A percentile compares a stretch with the other conserved stretches of the same genome.
Conservation (phyloP, 2,113 vertebrate species). For the Ictalurus furcatus region DNA sequence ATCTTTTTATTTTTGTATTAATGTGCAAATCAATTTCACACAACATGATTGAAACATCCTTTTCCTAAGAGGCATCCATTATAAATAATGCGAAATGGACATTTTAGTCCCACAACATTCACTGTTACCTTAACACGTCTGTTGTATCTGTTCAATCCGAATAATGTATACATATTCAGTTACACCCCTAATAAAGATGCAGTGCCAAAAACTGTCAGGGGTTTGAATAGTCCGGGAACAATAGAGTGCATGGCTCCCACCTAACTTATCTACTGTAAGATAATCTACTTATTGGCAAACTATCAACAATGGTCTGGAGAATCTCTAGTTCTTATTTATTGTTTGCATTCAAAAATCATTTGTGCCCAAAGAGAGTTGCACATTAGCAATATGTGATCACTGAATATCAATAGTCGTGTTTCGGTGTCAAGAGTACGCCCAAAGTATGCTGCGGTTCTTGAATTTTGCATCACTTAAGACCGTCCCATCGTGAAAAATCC, state of each 20-base stretch:
- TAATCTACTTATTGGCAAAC: not conserved
- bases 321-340: not conserved
- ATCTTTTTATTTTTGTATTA: not conserved
- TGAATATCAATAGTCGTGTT: not conserved
- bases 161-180: not conserved
- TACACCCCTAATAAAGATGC: not conserved
- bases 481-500: not conserved
- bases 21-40: not conserved
- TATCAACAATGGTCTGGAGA: not conserved
- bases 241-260: not conserved
- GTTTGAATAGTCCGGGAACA: not conserved
- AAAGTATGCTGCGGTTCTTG: not conserved
- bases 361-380: not conserved
- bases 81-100: not conserved
- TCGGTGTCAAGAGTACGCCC: not conserved
- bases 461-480: not conserved
- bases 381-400: not conserved
- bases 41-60: not conserved
- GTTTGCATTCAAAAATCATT: not conserved
- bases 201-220: not conserved
- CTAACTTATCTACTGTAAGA: not conserved
- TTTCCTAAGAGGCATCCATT: not conserved
- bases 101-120: not conserved
- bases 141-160: not conserved
- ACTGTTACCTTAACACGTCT: not conserved